Conservation (phyloP, 2,888 invertebrate genomes). For the Thera obeliscata region DNA sequence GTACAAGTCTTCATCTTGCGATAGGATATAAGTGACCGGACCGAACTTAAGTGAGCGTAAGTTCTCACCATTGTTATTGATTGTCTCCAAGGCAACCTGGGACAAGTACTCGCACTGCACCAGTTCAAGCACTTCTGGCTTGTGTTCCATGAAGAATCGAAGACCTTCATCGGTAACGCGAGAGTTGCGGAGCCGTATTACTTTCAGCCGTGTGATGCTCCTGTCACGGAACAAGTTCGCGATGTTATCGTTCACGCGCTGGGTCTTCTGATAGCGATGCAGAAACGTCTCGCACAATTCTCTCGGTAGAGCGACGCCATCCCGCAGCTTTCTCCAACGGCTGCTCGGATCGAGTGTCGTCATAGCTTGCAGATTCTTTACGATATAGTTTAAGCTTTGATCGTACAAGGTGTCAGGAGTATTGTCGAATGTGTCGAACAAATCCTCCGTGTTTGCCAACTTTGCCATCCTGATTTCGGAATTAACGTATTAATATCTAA, state of each 20-base stretch:
- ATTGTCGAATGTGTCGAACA: slow-evolving; percentile 62
- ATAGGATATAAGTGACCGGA: slow-evolving; percentile 86
- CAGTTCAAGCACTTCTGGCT: slow-evolving; percentile 89
- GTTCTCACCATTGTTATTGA: slow-evolving; percentile 88
- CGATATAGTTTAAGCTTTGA: slow-evolving; percentile 86
- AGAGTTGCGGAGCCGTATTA: slow-evolving; percentile 88
- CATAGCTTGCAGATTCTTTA: slow-evolving; percentile 86
- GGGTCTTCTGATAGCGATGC: slow-evolving; percentile 80
- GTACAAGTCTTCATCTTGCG: slow-evolving; percentile 73
- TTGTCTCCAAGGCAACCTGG: slow-evolving; percentile 85
- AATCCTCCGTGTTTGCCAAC: slow-evolving; percentile 57
- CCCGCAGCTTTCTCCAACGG: slow-evolving; percentile 80
- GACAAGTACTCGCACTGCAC: slow-evolving; percentile 89
- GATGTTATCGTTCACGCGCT: slow-evolving; percentile 87
- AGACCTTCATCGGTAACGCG: slow-evolving; percentile 89
- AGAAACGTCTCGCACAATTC: slow-evolving; percentile 90
- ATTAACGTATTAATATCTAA: background rate
- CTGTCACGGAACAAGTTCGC: slow-evolving; percentile 89
- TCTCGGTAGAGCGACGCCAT: slow-evolving; percentile 87
- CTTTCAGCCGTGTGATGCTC: slow-evolving; percentile 87
- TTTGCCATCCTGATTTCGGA: slow-evolving; percentile 58
- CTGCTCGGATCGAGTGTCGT: slow-evolving; percentile 75
- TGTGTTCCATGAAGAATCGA: slow-evolving; percentile 88
- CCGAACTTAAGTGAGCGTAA: slow-evolving; percentile 89
- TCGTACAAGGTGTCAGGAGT: slow-evolving; percentile 86